Percentiles rank a stretch among this genome's conserved stretches.
These are phyloP conservation scores for Athalia cordata DNA, from an alignment of 2,888 invertebrate genomes.

Conservation along the genomic window DNA sequence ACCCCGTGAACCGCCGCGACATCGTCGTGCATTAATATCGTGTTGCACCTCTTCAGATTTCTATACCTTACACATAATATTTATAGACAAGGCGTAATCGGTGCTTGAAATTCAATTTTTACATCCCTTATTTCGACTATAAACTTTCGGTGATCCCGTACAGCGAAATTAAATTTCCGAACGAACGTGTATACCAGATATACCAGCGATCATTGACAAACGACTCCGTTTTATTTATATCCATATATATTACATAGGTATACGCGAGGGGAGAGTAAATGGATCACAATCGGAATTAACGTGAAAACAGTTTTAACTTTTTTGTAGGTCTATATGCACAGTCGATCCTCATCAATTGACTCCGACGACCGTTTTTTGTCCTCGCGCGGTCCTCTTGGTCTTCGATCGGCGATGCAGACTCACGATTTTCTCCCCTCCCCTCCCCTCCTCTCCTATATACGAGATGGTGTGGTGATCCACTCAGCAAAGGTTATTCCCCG, in stretches of 20 bases:
- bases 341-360: slow-evolving; percentile 38
- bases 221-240: too few relatives aligned
- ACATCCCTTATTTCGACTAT: neutral
- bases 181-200: too few relatives aligned
- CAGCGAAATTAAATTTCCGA: neutral
- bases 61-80: too few relatives aligned
- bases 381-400: neutral
- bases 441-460: neutral
- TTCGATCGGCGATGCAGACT: slow-evolving; percentile 26
- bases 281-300: slow-evolving; percentile 25
- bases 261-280: neutral
- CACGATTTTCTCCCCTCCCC: neutral
- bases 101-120: neutral
- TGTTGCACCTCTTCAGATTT: slow-evolving; percentile 17
- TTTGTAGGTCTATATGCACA: neutral
- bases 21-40: slow-evolving; percentile 32
- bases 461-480: too few relatives aligned
- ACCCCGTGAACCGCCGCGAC: neutral
- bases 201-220: too few relatives aligned
- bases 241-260: neutral
- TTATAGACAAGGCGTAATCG: too few relatives aligned
- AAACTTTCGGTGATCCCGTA: neutral
- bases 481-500: neutral
- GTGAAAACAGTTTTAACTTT: slow-evolving; percentile 36
- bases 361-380: slow-evolving; percentile 34